These are phyloP conservation scores for Erebia palarica DNA, from an alignment of 2,888 invertebrate species.

Conservation along the genomic window DNA sequence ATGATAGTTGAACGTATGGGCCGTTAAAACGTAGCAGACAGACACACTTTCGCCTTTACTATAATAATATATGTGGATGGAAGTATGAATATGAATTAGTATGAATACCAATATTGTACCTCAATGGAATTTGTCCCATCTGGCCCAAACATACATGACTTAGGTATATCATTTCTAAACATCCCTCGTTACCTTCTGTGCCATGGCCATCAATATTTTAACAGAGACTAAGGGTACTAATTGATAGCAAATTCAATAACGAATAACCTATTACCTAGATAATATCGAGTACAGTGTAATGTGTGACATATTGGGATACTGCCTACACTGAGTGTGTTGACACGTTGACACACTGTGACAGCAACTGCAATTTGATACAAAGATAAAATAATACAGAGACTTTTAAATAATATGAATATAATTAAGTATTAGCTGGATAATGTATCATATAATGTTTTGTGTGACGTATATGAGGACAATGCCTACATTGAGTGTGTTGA, in stretches of 20 bases:
- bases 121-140: too few species aligned
- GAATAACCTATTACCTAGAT: neutral
- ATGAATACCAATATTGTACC: too few species aligned
- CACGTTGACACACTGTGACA: conserved; percentile 9
- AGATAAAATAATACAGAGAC: neutral
- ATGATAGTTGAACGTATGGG: too few species aligned
- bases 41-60: too few species aligned
- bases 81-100: too few species aligned
- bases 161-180: too few species aligned
- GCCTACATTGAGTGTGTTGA: neutral
- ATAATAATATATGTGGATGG: too few species aligned
- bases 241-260: neutral
- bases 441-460: neutral
- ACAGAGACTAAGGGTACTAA: neutral
- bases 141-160: too few species aligned
- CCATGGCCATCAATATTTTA: too few species aligned
- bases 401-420: neutral
- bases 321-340: neutral
- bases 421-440: neutral
- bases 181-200: too few species aligned
- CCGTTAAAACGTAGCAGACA: too few species aligned
- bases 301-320: neutral
- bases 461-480: neutral
- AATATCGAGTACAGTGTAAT: neutral
- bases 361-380: neutral